Conservation (phyloP, 1,140 invertebrate species). For the Idris sp. region DNA sequence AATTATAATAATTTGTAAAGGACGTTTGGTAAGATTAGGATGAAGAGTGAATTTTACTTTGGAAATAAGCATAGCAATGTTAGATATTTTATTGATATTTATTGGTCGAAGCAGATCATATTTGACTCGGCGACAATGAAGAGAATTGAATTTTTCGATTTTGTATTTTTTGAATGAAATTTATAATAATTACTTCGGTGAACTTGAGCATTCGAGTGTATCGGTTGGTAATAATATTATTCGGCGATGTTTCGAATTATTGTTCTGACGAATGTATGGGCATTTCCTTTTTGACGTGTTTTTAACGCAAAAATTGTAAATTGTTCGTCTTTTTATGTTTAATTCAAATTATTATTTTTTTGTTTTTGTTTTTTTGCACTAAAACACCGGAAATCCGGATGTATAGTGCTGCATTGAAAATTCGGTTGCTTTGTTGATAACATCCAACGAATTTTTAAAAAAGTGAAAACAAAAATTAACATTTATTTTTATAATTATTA, state of each 20-base stretch:
- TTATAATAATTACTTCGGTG: conserved; percentile 7
- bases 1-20: conserved; percentile 70
- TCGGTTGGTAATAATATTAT: conserved; percentile 36
- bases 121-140: conserved; percentile 50
- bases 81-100: conserved; percentile 78
- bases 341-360: no score
- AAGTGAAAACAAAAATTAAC: no score
- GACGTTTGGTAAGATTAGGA: conserved; percentile 53
- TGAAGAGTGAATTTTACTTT: conserved; percentile 69
- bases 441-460: no score
- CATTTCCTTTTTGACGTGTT: conserved; percentile 48
- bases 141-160: neutral
- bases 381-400: conserved; percentile 13
- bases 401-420: conserved; percentile 16
- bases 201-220: conserved; percentile 27
- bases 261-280: conserved; percentile 15
- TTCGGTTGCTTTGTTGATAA: conserved; percentile 10
- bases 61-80: conserved; percentile 74
- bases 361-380: no score
- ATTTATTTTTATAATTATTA: conserved; percentile 1
- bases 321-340: no score
- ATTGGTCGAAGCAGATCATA: conserved; percentile 70
- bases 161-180: no score
- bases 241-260: conserved; percentile 19
- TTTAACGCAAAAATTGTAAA: no score